These are phyloP conservation scores for Narcine bancroftii DNA, from an alignment of 2,113 vertebrate species.

Conservation along the genomic window DNA sequence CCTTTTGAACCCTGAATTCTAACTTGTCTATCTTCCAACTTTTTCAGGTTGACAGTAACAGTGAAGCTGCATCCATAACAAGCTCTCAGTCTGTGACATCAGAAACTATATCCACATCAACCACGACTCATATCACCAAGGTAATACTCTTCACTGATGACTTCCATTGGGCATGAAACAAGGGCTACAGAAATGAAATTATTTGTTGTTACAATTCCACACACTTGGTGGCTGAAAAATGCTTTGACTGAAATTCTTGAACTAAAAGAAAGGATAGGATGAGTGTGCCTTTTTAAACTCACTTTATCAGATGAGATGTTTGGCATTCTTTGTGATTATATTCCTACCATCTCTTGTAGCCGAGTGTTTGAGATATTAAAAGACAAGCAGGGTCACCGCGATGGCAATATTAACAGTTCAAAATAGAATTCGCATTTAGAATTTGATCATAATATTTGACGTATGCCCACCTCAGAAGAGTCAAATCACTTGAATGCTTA, in stretches of 20 bases:
- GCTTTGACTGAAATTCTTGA: background rate
- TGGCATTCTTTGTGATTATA: background rate
- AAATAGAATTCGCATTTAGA: background rate
- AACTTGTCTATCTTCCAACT: background rate
- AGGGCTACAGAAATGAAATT: background rate
- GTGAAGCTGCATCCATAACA: conserved; percentile 49
- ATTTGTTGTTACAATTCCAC: background rate
- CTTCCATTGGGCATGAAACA: background rate
- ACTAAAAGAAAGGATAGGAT: background rate
- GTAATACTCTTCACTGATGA: conserved; percentile 54
- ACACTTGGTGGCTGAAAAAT: background rate
- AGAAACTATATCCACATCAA: conserved; percentile 88
- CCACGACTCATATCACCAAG: conserved; percentile 98
- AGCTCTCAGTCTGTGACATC: conserved; percentile 61
- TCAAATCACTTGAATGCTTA: background rate
- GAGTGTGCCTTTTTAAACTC: background rate
- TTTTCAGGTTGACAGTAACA: conserved; percentile 23
- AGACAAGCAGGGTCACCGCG: background rate
- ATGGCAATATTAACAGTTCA: too few relatives aligned
- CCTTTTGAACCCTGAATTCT: background rate
- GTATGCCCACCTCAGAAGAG: background rate
- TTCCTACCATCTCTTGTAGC: background rate
- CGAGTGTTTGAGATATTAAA: background rate
- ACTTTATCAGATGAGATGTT: background rate
- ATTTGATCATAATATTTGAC: too few relatives aligned